Evolutionary conservation across 2,888 invertebrate genomes (phyloP), one percentile per base, ranked within the genome.

Genomic region (Drosophila mayaguana): DNA sequence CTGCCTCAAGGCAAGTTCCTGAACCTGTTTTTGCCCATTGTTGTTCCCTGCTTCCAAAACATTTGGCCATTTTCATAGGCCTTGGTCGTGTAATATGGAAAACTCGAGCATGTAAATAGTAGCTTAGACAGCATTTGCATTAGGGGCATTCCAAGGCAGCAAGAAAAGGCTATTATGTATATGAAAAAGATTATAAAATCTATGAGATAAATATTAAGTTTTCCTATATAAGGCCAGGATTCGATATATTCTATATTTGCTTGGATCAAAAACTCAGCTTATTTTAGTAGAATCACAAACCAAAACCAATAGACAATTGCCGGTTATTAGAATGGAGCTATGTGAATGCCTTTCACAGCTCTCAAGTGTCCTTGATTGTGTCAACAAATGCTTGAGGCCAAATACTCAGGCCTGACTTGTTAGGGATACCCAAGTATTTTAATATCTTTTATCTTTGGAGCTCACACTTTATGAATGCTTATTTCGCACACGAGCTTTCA

Each of bases 21-120:
- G 50, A 76, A 77, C 70, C 60, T 63, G 59, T 54, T 69, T 69
- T 62, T 54, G 50, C 38, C 56, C 25, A n/a, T 45, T 53, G 45
- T 56, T 40, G 5, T 34, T 45, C 18, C 22, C 34, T n/a, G n/a
- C 48, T 18, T 50, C 43, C 16, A 38, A 14, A n/a, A 32, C 43
- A 32, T 3, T 34, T 20, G 11, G 22, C 22, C 34, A 38, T 36
- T 20, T 40, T 32, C n/a, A 25, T 32, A 16, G 45, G 45, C 22
- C 16, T 16, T 22, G 45, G 12, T 38, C 36, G 18, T 63, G 60
- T 72, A 51, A 61, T 56, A 51, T 42, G 45, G 36, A 4, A 68
- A 67, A 50, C 50, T 38, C 43, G 9, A 8, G 54, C 14, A 42
- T 32, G 54, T 63, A 46, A 60, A 55, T n/a, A 22, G 71, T 18